Conservation (phyloP, 2,113 vertebrate genomes). For the Callipepla californica region DNA sequence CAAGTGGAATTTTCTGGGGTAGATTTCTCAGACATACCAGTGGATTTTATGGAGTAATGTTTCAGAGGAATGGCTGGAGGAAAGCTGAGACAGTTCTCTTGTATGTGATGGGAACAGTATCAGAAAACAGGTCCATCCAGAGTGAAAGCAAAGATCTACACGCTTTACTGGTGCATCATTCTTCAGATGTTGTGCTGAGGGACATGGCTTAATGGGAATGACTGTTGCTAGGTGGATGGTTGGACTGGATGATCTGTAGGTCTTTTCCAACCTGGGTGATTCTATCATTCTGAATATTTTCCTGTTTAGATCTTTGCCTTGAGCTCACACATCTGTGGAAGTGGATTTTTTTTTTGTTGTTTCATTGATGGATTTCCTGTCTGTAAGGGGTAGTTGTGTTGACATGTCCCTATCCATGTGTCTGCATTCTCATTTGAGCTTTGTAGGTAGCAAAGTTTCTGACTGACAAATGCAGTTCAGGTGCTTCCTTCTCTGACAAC, state of each 20-base stretch:
- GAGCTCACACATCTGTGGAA: neutral
- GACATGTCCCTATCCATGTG: rapidly evolving
- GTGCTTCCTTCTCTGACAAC: neutral
- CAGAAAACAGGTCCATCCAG: neutral
- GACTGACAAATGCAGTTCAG: neutral
- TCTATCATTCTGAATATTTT: neutral
- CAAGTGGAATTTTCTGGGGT: neutral
- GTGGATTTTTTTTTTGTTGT: neutral
- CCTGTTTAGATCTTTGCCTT: neutral
- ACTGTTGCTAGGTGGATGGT: too few relatives aligned
- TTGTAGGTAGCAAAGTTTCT: neutral
- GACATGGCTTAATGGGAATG: too few relatives aligned
- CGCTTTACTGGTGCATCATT: neutral
- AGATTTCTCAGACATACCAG: neutral
- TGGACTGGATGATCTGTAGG: too few relatives aligned
- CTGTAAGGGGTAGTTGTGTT: neutral
- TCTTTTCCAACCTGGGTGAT: too few relatives aligned
- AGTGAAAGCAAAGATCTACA: neutral
- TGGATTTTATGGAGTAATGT: neutral
- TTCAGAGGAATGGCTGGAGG: neutral
- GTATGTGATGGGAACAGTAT: neutral
- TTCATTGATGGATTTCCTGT: neutral
- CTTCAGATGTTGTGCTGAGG: neutral
- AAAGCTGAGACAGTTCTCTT: neutral
- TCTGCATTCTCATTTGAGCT: neutral